Percentiles rank a stretch among this genome's conserved stretches.
phyloP scores from a whole-genome alignment of 2,797 vertebrate species.

The Scolopax rusticola region DNA sequence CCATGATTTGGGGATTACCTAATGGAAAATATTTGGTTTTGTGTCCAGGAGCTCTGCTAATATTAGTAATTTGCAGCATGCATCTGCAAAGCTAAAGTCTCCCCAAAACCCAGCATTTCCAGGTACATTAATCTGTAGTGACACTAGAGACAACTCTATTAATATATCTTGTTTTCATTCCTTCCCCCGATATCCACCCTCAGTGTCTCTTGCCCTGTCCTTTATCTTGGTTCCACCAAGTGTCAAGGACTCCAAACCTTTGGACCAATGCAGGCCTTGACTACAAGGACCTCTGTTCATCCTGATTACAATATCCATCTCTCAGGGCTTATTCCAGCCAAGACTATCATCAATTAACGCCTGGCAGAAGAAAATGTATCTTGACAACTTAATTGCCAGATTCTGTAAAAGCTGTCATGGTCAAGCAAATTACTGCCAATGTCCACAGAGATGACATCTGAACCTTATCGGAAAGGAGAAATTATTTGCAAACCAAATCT shows the following conservation, averaged over 20 bases:
- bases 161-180: neutral
- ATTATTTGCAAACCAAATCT: slow-evolving; percentile 54
- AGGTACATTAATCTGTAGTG: neutral
- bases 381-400: slow-evolving; percentile 57
- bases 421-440: slow-evolving; percentile 44
- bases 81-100: neutral
- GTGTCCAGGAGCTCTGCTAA: neutral
- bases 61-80: neutral
- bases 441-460: slow-evolving; percentile 31
- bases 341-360: slow-evolving; percentile 28
- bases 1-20: neutral
- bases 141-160: neutral
- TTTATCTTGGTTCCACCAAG: neutral
- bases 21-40: slow-evolving; percentile 31
- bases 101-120: neutral
- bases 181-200: neutral
- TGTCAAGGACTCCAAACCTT: neutral
- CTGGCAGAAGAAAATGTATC: slow-evolving; percentile 13
- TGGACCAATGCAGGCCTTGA: neutral
- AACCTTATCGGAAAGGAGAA: neutral
- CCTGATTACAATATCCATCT: slow-evolving; percentile 1
- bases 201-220: neutral
- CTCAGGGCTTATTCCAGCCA: neutral
- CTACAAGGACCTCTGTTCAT: neutral
- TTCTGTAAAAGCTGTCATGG: slow-evolving; percentile 40